These are phyloP conservation scores for Eucidaris tribuloides DNA, from an alignment of 35 echinoderm and acorn worm genomes.

Conservation along the genomic window DNA sequence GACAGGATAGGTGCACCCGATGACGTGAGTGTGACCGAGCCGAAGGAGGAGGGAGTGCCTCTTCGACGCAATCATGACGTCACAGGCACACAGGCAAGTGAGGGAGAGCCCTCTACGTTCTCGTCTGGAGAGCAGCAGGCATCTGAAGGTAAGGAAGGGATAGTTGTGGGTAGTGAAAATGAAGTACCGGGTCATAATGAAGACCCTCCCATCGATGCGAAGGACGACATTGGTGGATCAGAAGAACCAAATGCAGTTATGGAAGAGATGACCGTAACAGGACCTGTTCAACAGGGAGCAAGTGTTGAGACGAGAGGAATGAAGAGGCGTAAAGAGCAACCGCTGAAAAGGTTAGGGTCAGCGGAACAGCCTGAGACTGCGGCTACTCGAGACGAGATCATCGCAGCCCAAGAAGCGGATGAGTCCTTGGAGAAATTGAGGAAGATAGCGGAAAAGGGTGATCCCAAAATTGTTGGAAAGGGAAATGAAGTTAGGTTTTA, in stretches of 20 bases:
- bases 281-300: neutral
- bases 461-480: neutral
- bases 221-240: neutral
- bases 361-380: neutral
- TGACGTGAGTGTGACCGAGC: no score
- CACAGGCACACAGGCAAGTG: neutral
- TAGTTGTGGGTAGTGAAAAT: neutral
- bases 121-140: neutral
- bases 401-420: conserved; percentile 18
- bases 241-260: neutral
- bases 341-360: conserved; percentile 2
- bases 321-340: neutral
- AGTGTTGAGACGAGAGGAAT: conserved; percentile 26
- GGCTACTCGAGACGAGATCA: neutral
- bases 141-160: neutral
- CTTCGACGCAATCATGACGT: conserved; percentile 1
- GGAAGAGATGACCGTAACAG: neutral
- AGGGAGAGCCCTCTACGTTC: no score
- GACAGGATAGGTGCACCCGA: neutral
- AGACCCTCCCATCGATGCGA: no score
- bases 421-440: neutral
- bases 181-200: no score
- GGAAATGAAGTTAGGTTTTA: neutral
- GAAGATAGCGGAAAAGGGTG: neutral
- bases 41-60: neutral